Percentiles rank a stretch among this genome's conserved stretches.
These are phyloP conservation scores for Ciconia boyciana DNA, from an alignment of 2,113 vertebrate genomes.

Conservation along the genomic window DNA sequence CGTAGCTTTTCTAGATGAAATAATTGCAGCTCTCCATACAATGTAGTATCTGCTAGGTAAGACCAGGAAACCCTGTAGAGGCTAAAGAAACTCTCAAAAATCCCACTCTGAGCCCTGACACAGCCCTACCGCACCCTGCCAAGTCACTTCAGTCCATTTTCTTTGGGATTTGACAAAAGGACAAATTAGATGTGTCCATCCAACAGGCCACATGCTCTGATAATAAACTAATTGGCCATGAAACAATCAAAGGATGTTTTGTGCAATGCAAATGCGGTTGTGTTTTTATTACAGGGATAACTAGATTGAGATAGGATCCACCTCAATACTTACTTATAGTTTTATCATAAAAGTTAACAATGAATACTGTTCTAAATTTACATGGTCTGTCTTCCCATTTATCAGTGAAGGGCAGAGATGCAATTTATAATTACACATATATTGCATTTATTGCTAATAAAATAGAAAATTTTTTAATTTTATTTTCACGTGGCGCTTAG, in stretches of 20 bases:
- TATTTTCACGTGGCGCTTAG: background rate
- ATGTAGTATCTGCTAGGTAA: background rate
- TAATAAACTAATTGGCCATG: background rate
- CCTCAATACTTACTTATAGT: conserved; percentile 6
- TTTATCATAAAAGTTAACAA: background rate
- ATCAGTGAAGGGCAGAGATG: background rate
- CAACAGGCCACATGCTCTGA: background rate
- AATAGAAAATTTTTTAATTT: background rate
- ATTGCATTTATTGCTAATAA: background rate
- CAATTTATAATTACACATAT: background rate
- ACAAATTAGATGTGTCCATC: background rate
- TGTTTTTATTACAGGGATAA: background rate
- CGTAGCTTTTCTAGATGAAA: background rate
- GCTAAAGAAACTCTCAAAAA: background rate
- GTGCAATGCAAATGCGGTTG: background rate
- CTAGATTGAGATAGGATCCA: background rate
- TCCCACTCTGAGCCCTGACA: background rate
- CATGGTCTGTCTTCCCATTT: background rate
- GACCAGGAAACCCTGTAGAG: background rate
- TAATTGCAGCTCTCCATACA: background rate
- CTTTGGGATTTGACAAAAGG: background rate
- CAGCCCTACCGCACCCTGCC: accelerated
- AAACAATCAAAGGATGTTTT: background rate
- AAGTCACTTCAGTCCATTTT: background rate
- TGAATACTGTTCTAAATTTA: background rate